Evolutionary conservation across 2,888 invertebrate genomes (phyloP), one percentile per base, ranked within the genome.

Genomic region (Melitaea athalia): DNA sequence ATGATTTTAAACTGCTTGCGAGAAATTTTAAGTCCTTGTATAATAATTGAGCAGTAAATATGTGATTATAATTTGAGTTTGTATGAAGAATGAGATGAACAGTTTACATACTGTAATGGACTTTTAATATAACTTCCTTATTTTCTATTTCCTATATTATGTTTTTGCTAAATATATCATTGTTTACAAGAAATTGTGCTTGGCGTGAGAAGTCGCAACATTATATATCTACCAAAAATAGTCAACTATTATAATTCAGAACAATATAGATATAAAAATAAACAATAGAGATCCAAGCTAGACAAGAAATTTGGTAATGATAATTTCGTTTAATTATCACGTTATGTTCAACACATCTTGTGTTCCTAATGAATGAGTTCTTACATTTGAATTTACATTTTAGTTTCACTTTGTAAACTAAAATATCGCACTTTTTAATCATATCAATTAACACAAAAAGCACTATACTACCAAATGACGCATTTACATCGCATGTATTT

Each of bases 1-100:
- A 43, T 15, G 52, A 62, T 42, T 47, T 59, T 52, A 67, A 63
- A 67, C 59, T 63, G 63, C 67, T 31, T 52, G 45, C 15, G 15
- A 31, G 55, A 49, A 67, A 50, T 59, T 57, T 42, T 42, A 15
- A 57, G 15, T 55, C 42, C 42, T 42, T 8, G 10, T 42, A 8
- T 17, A 57, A 57, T 42, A 42, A 42, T 42, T 10, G 31, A 6
- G 8, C 11, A 38, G n/a, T 33, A 17, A 42, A 17, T 14, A 3
- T 49, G 47, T n/a, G 47, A 49, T 49, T 3, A 6, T 4, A 49
- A n/a, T 49, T 49, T 49, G 45, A 11, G 11, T 14, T 45, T 45
- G 45, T 45, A n/a, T 49, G 5, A 6, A 49, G n/a, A 14, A n/a
- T 49, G 0, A n/a, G n/a, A 4, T 49, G n/a, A 49, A 4, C 24